These are phyloP conservation scores for Meloidogyne floridensis DNA, from an alignment of 1,140 invertebrate species.

Conservation along the genomic window DNA sequence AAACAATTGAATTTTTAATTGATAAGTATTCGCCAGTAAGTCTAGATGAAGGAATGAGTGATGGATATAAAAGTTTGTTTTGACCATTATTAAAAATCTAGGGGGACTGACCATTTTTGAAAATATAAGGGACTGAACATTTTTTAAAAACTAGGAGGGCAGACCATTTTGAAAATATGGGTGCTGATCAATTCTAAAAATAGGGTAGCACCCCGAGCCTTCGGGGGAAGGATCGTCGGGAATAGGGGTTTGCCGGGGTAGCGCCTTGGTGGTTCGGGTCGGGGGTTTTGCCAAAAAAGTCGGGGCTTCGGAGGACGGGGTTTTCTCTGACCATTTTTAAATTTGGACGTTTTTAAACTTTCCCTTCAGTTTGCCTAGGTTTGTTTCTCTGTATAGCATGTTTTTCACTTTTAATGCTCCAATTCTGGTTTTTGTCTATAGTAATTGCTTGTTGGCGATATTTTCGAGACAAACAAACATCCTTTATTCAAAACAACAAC, in stretches of 20 bases:
- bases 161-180: not conserved
- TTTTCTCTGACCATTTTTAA: not conserved
- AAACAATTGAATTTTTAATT: slow-evolving; percentile 36
- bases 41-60: not conserved
- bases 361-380: slow-evolving; percentile 42
- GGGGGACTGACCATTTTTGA: not conserved
- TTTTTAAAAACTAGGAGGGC: not conserved
- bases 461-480: slow-evolving; percentile 39
- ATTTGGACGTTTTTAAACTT: not conserved
- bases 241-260: too few species aligned
- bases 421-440: slow-evolving; percentile 52
- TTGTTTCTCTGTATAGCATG: slow-evolving; percentile 44
- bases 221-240: too few species aligned
- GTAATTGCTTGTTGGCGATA: slow-evolving; percentile 53
- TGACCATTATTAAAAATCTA: not conserved
- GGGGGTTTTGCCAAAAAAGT: too few species aligned
- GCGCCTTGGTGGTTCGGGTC: too few species aligned
- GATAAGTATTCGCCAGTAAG: slow-evolving; percentile 32
- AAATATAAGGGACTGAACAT: too few species aligned
- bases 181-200: too few species aligned
- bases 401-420: slow-evolving; percentile 42
- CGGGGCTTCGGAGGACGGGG: too few species aligned
- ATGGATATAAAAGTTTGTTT: not conserved
- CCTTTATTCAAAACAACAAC: not conserved
- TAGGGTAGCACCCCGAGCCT: too few species aligned